Base-by-base conservation (phyloP, 2,113 vertebrate genomes). In the Mohoua ochrocephala region DNA sequence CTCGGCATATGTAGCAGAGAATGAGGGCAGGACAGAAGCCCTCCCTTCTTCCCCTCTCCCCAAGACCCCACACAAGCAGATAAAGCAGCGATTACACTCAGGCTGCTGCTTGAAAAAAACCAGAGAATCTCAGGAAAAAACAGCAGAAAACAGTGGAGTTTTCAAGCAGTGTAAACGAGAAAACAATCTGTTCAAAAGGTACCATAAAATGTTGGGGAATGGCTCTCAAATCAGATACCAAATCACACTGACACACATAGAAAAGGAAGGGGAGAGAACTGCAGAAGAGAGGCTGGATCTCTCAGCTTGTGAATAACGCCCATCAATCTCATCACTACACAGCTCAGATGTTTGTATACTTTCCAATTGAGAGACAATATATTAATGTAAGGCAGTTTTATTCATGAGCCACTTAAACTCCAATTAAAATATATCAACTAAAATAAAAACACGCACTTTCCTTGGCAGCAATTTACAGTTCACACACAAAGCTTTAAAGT, bases 341-440 rank as follows among this genome's bases (percentile, higher is more conserved):
- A 53, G 49, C 50, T 65, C 80, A 89, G 57, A 65, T 39, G 15
- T 44, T 65, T 50, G 45, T 57, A 57, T 18, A 82, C 33, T 41
- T 60, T 60, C 45, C 78, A 79, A 73, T 2, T 45, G 27, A 56
- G 19, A 94, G 63, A 30, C 44, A 47, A 54, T 60, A n/a, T 44
- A 93, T 59, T 91, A 90, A 82, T 56, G 39, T 44, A 79, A 81
- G 76, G 45, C 50, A 64, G 79, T 80, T 95, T 95, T 89, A 94
- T 81, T 96, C 90, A 94, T 47, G 13, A 76, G 61, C 24, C 75
- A 91, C 77, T 96, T 91, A 95, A 94, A 97, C 89, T 60, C 52
- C 87, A 92, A 95, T 96, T 97, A 94, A 93, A 91, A 91, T 84
- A 30, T 75, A 83, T 83, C 71, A 91, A 69, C 39, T 82, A 35